These are phyloP conservation scores for Heloderma charlesbogerti DNA, from an alignment of 2,113 vertebrate species.

Conservation along the genomic window DNA sequence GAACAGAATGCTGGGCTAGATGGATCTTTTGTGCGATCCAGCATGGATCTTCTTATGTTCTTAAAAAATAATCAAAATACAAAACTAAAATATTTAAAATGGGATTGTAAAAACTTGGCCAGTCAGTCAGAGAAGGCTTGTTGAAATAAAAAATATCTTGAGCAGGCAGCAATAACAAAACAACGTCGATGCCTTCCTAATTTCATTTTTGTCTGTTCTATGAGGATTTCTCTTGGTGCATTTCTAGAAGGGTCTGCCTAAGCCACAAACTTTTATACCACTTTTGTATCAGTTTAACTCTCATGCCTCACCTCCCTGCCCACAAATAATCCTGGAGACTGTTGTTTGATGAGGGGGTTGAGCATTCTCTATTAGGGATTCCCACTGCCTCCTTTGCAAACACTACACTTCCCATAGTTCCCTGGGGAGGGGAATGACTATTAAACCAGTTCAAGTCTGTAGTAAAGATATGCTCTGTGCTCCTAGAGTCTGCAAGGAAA, in stretches of 20 bases:
- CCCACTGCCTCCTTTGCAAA: neutral
- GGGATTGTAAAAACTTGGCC: too few species aligned
- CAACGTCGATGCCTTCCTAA: neutral
- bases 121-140: too few species aligned
- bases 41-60: too few species aligned
- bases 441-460: neutral
- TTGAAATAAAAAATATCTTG: too few species aligned
- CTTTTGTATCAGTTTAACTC: neutral
- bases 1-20: too few species aligned
- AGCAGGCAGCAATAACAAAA: too few species aligned
- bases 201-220: neutral
- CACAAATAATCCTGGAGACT: neutral
- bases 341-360: neutral
- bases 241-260: conserved; percentile 54
- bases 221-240: neutral
- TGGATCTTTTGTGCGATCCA: too few species aligned
- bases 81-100: too few species aligned
- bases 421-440: neutral
- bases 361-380: neutral
- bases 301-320: neutral
- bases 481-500: neutral
- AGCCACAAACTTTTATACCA: conserved; percentile 56
- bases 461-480: neutral
- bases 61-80: too few species aligned
- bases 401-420: neutral